Evolutionary conservation across 2,888 invertebrate genomes (phyloP).

Genomic region (Pachydiplax longipennis): DNA sequence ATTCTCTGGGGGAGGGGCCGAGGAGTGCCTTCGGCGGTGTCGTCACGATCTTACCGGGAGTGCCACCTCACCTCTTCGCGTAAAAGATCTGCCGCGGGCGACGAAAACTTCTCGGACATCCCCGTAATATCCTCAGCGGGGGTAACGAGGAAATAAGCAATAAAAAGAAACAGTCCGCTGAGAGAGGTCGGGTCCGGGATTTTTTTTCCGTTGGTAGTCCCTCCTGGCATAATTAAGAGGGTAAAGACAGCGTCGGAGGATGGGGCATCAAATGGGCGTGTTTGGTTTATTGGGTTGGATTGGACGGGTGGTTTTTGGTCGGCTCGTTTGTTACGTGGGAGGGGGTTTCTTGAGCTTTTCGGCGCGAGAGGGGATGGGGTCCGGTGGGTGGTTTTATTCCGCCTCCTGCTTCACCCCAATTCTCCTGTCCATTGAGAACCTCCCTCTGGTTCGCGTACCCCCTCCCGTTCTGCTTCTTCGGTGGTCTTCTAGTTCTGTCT

Average conservation of each 20-base stretch:
- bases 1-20: too few relatives aligned
- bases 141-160: neutral
- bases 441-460: neutral
- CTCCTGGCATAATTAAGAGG: slow-evolving; percentile 27
- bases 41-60: neutral
- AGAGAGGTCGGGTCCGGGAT: neutral
- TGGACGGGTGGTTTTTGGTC: neutral
- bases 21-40: neutral
- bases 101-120: neutral
- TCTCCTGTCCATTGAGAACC: neutral
- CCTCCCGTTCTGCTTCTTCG: slow-evolving; percentile 25
- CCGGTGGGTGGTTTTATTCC: neutral
- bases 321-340: neutral
- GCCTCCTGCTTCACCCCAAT: neutral
- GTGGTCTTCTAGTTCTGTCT: neutral
- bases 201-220: slow-evolving; percentile 12
- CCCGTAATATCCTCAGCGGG: neutral
- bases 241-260: neutral
- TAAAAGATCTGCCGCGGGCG: neutral
- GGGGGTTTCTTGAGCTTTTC: neutral
- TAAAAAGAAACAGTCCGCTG: neutral
- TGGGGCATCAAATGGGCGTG: neutral
- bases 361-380: neutral
- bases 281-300: slow-evolving; percentile 17
- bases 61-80: neutral